A percentile compares a stretch with the other conserved stretches of the same genome.
Evolutionary conservation across 2,888 invertebrate genomes (phyloP).

Genomic region (Meteorus cinctellus): DNA sequence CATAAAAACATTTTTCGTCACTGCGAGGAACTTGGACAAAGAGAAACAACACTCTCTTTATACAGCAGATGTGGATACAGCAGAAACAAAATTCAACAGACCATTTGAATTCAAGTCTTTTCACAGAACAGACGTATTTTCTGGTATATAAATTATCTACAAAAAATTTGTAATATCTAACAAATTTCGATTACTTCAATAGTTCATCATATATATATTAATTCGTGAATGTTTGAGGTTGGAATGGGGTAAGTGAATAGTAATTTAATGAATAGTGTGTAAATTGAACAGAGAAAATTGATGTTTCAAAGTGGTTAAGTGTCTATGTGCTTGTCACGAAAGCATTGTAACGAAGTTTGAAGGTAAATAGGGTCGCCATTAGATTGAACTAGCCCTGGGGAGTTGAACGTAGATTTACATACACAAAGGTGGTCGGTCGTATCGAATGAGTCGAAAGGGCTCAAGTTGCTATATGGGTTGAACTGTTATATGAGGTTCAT

Average conservation of each 20-base stretch:
- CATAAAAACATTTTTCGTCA: too few species aligned
- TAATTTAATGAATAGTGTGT: constrained; percentile 29
- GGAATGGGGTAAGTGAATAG: neutral
- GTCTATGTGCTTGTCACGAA: constrained; percentile 25
- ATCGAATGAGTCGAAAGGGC: constrained; percentile 27
- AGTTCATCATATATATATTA: neutral
- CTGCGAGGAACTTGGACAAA: too few species aligned
- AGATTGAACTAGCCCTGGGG: constrained; percentile 41
- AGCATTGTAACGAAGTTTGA: constrained; percentile 37
- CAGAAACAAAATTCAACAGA: too few species aligned
- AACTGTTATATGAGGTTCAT: constrained; percentile 38
- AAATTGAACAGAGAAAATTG: constrained; percentile 30
- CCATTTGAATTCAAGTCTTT: too few species aligned
- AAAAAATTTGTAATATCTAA: too few species aligned
- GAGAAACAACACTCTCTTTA: too few species aligned
- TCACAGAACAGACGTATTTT: too few species aligned
- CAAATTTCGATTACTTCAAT: too few species aligned
- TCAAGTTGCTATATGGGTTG: constrained; percentile 7
- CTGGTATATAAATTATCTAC: too few species aligned
- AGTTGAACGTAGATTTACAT: constrained; percentile 37
- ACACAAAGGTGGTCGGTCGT: constrained; percentile 33
- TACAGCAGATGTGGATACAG: too few species aligned
- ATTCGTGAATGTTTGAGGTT: neutral
- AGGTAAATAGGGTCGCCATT: constrained; percentile 37
- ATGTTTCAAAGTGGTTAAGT: constrained; percentile 32